Conservation (phyloP, 2,113 vertebrate species). For the Syrmaticus mikado region DNA sequence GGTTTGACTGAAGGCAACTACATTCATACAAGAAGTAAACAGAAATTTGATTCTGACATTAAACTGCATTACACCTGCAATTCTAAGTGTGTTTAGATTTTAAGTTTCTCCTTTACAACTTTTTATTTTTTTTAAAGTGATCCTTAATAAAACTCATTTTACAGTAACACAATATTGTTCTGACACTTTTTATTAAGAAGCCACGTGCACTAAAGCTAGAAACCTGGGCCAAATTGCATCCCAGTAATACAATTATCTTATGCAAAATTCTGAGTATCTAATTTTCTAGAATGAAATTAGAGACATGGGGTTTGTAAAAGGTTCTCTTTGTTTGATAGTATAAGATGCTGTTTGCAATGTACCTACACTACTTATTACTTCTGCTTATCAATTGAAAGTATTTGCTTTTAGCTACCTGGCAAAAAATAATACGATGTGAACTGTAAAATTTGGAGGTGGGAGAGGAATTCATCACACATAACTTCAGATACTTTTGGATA, state of each 20-base stretch:
- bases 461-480: neutral
- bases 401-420: neutral
- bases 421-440: neutral
- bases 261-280: conserved; percentile 87
- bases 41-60: neutral
- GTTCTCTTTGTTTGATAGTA: conserved; percentile 80
- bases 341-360: neutral
- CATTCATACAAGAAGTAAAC: neutral
- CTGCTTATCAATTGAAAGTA: neutral
- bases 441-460: neutral
- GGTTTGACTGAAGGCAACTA: neutral
- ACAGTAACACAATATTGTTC: neutral
- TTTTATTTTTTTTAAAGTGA: neutral
- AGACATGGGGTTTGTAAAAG: conserved; percentile 82
- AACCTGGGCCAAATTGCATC: conserved; percentile 89
- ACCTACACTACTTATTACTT: neutral
- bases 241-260: conserved; percentile 88
- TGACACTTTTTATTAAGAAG: conserved; percentile 95
- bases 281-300: conserved; percentile 91
- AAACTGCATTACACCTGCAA: neutral
- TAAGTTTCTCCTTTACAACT: neutral
- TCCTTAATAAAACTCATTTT: neutral
- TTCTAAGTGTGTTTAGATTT: neutral
- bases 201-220: conserved; percentile 80
- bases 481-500: neutral